Percentiles rank a stretch among this genome's conserved stretches.
These are phyloP conservation scores for Bombus pascuorum DNA, from an alignment of 1,140 invertebrate species.

Conservation along the genomic window DNA sequence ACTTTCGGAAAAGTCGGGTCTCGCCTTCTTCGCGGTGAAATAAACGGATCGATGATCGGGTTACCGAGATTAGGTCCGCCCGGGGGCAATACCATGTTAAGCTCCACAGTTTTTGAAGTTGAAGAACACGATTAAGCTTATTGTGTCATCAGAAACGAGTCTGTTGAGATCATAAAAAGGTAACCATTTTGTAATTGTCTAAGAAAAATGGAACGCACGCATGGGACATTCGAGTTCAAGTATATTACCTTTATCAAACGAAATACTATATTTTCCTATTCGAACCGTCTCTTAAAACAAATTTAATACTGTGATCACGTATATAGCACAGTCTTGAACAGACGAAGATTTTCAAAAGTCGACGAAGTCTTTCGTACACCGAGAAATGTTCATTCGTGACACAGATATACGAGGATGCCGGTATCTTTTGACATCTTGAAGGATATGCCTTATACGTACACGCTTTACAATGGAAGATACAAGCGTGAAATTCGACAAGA, in stretches of 20 bases:
- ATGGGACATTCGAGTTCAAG: no score
- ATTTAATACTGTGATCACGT: not conserved
- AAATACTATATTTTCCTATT: not conserved
- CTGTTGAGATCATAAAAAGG: no score
- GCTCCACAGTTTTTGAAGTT: not conserved
- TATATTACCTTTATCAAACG: no score
- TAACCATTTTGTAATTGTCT: no score
- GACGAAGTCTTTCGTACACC: no score
- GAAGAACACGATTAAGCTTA: no score
- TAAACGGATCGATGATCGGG: constrained; percentile 22
- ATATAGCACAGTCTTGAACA: not conserved
- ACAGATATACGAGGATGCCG: not conserved
- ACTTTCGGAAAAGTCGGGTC: constrained; percentile 17
- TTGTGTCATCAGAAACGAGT: no score
- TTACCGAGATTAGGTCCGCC: not conserved
- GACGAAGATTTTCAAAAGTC: not conserved
- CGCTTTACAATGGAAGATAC: not conserved
- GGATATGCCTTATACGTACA: no score
- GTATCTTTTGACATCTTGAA: no score
- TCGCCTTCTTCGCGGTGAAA: not conserved
- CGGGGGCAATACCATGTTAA: no score
- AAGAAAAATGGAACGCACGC: no score
- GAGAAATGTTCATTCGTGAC: not conserved
- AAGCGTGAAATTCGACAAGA: not conserved
- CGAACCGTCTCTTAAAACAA: not conserved